Evolutionary conservation across 2,113 vertebrate species (phyloP), one percentile per base, ranked within the genome.

Genomic region (Tetrao urogallus): DNA sequence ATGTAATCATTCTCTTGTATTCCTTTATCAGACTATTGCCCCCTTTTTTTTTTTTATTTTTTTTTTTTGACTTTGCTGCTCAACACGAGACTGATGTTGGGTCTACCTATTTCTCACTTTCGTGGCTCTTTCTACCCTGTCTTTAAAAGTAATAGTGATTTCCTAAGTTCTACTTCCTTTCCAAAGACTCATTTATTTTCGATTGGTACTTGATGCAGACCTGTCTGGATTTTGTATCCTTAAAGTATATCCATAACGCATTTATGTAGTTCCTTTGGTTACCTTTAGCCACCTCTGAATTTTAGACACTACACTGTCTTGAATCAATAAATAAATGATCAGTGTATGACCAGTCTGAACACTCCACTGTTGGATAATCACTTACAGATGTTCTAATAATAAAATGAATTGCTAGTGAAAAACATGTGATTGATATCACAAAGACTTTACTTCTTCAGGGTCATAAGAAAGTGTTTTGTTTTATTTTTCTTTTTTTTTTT

Each of bases 381-480:
- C 10, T 56, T 42, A 32, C 0, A n/a, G 40, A 47, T 21, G 10
- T 13, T 54, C 0, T 11, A 13, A 6, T 8, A 78, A 47, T 13
- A 60, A 60, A 78, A 43, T 22, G 27, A 3, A 21, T 18, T 27
- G 32, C 13, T 34, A 60, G n/a, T 32, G 21, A 34, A 82, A 70
- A 70, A 38, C 34, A 60, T 17, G 19, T 38, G n/a, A 47, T 58
- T 58, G 14, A 5, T 21, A 86, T 65, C 54, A 63, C 47, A 86
- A 81, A 84, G 13, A 54, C 48, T 61, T 66, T 43, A 76, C 14
- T 38, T 9, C 21, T 82, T 67, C 43, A n/a, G 47, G 7, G 28
- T 17, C 19, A 54, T 48, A 74, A 64, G 11, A 67, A 64, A n/a
- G 11, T 6, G 10, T 15, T 52, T 6, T 1, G 3, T 2, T 1